These are phyloP conservation scores for Aphelocoma californica DNA, from an alignment of 2,797 vertebrate genomes.

Conservation along the genomic window DNA sequence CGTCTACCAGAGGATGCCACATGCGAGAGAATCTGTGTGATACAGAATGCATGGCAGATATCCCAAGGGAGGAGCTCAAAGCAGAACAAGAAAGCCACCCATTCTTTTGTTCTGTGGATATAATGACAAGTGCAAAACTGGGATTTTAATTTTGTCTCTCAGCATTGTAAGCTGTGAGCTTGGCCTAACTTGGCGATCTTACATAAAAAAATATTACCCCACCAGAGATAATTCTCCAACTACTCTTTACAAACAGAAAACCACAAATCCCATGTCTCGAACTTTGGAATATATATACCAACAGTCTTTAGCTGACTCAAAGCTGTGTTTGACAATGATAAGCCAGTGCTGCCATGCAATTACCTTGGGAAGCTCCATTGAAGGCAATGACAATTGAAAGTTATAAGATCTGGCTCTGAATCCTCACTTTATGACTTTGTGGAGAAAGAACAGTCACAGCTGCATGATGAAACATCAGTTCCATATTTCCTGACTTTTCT, in stretches of 20 bases:
- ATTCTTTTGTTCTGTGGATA: neutral
- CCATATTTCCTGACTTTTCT: neutral
- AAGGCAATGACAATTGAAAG: neutral
- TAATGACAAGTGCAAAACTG: neutral
- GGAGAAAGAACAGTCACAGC: neutral
- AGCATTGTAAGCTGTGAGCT: neutral
- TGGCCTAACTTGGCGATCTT: neutral
- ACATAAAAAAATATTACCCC: neutral
- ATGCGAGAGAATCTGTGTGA: neutral
- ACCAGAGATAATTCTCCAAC: neutral
- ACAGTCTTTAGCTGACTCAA: neutral
- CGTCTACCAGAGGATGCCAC: neutral
- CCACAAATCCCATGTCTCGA: neutral
- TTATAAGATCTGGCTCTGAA: neutral
- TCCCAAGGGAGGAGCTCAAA: neutral
- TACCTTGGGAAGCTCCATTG: neutral
- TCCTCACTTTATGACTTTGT: neutral
- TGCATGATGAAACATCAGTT: neutral
- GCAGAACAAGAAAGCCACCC: neutral
- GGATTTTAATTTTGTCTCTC: neutral
- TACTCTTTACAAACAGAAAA: constrained; percentile 3
- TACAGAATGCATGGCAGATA: neutral
- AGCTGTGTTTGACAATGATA: neutral
- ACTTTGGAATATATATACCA: neutral
- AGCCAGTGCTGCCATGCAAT: neutral